These are phyloP conservation scores for Operophtera brumata DNA, from an alignment of 2,888 invertebrate species.

Conservation along the genomic window DNA sequence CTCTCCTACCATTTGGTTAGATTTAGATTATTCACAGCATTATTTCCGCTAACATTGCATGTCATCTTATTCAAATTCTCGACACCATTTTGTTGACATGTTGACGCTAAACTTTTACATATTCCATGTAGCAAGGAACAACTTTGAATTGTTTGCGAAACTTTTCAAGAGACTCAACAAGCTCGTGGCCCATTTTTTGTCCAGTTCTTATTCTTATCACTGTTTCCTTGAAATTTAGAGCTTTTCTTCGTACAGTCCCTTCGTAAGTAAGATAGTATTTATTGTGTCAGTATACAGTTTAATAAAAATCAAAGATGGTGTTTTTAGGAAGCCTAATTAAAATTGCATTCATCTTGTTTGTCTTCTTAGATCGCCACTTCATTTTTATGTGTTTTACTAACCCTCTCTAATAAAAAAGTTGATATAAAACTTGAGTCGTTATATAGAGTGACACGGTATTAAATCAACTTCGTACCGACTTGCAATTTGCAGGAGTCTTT, in stretches of 20 bases:
- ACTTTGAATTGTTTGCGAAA: not conserved
- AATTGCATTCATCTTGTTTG: no score
- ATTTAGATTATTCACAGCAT: no score
- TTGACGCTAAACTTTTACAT: not conserved
- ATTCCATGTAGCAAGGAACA: not conserved
- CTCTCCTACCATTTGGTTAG: no score
- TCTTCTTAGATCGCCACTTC: no score
- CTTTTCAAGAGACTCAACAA: not conserved
- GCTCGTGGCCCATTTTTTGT: not conserved
- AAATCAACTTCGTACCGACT: constrained; percentile 22
- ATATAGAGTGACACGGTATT: constrained; percentile 6
- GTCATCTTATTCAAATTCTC: not conserved
- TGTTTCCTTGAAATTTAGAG: no score
- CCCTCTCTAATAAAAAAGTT: no score
- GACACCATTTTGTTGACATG: not conserved
- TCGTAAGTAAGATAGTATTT: no score
- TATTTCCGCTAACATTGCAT: not conserved
- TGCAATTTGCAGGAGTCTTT: constrained; percentile 25
- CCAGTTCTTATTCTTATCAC: not conserved
- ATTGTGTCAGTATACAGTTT: no score
- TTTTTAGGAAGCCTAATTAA: no score
- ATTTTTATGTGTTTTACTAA: no score
- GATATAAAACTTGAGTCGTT: not conserved
- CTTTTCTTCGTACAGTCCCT: no score
- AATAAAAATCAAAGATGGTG: no score